Conservation (phyloP, 2,113 vertebrate species). For the Hypocryptadius cinnamomeus region DNA sequence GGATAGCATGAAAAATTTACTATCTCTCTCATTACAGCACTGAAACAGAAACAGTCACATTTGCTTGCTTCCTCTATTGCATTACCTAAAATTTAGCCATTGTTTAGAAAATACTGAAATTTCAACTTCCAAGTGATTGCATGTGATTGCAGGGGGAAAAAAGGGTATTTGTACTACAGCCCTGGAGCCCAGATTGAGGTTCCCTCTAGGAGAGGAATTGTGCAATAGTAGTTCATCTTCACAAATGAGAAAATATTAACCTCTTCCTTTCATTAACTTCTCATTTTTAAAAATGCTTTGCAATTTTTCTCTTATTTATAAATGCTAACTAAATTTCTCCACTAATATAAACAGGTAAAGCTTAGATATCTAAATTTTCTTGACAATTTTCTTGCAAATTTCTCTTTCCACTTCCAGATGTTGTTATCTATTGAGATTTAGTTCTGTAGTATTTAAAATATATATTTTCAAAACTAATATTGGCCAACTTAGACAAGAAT, state of each 20-base stretch:
- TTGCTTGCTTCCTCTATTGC: not conserved
- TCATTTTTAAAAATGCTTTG: not conserved
- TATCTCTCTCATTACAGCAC: not conserved
- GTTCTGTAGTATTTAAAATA: not conserved
- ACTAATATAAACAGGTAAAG: not conserved
- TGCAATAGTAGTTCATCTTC: not conserved
- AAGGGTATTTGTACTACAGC: not conserved
- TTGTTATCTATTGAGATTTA: not conserved
- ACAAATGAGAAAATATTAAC: not conserved
- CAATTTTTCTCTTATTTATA: not conserved
- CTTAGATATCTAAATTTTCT: not conserved
- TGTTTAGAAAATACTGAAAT: not conserved
- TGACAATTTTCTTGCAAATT: not conserved
- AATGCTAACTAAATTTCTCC: not conserved
- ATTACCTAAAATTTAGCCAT: not conserved
- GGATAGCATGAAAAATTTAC: not conserved
- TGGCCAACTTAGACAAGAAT: not conserved
- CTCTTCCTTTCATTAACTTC: not conserved
- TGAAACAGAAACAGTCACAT: not conserved
- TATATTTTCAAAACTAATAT: not conserved
- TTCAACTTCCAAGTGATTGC: not conserved
- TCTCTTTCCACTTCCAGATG: not conserved
- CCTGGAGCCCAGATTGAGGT: not conserved
- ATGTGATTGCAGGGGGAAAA: fast-evolving
- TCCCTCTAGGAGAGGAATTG: not conserved